A percentile compares a stretch with the other conserved stretches of the same genome.
These are phyloP conservation scores for Microcebus murinus DNA, from an alignment of 2,113 vertebrate species.

Conservation along the genomic window DNA sequence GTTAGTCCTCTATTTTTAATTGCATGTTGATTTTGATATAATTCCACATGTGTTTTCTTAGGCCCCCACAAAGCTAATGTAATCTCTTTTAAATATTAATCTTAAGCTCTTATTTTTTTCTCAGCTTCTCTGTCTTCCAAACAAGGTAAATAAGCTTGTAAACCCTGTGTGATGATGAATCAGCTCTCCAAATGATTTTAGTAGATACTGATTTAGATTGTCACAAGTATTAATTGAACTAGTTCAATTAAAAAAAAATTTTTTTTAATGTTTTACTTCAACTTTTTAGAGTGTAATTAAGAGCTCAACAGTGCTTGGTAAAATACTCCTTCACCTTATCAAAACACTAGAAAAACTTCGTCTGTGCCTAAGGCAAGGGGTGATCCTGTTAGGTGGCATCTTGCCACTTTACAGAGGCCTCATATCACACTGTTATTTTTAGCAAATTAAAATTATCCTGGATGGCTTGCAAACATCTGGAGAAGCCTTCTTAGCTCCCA, in stretches of 20 bases:
- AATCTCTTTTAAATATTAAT: not conserved
- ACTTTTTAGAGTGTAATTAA: slow-evolving; percentile 36
- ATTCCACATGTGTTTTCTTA: not conserved
- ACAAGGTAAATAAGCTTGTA: not conserved
- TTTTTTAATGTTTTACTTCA: not conserved
- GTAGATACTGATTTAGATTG: not conserved
- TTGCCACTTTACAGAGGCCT: slow-evolving; percentile 23
- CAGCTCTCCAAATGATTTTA: not conserved
- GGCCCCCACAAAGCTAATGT: not conserved
- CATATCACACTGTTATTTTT: slow-evolving; percentile 25
- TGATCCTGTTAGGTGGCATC: not conserved
- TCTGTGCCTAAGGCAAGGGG: not conserved
- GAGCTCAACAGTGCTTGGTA: slow-evolving; percentile 12
- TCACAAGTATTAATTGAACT: not conserved
- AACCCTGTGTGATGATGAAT: not conserved
- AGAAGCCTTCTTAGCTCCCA: not conserved
- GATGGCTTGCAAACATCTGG: slow-evolving; percentile 33
- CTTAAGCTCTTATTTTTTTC: not conserved
- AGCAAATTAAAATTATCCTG: slow-evolving; percentile 31
- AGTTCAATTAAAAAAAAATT: not conserved
- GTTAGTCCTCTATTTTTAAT: slow-evolving; percentile 21
- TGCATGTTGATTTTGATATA: not conserved
- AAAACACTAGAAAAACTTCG: slow-evolving; percentile 4
- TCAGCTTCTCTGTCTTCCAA: not conserved
- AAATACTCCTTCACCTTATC: slow-evolving; percentile 31